Percentiles rank a stretch among this genome's conserved stretches.
Conservation (phyloP, 1,140 invertebrate genomes). For the Ladona fulva region DNA sequence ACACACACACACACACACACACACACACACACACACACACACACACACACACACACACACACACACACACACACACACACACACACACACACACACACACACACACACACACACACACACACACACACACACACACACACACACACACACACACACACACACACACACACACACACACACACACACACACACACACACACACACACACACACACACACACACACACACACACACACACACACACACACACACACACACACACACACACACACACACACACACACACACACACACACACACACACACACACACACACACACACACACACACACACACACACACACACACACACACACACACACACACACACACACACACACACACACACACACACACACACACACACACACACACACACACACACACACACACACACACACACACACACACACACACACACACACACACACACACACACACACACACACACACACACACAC, state of each 20-base stretch:
- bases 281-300: not conserved
- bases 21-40: not conserved
- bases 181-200: not conserved
- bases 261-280: not conserved
- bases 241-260: not conserved
- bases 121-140: not conserved
- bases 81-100: not conserved
- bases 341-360: not conserved
- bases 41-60: not conserved
- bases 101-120: not conserved
- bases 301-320: not conserved
- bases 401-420: not conserved
- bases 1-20: not conserved
- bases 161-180: not conserved
- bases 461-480: not conserved
- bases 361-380: not conserved
- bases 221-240: not conserved
- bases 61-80: not conserved
- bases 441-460: not conserved
- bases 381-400: not conserved
- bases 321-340: not conserved
- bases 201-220: not conserved
- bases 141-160: not conserved
- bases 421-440: not conserved
- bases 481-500: not conserved